Evolutionary conservation across 2,888 invertebrate genomes (phyloP).

Genomic region (Ptychoptera albimana): DNA sequence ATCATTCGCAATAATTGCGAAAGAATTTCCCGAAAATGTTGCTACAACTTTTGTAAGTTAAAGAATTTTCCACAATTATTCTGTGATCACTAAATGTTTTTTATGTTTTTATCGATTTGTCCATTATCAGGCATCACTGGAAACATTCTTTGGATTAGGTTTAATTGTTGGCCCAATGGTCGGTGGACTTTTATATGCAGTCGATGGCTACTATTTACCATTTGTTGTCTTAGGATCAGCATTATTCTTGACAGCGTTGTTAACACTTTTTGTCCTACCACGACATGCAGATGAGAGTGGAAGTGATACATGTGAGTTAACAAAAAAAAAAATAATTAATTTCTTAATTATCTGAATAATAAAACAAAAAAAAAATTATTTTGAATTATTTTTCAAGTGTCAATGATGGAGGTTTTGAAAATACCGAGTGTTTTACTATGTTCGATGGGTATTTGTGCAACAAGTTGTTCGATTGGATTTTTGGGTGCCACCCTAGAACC

Average conservation of each 20-base stretch:
- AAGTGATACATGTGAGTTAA: slow-evolving; percentile 40
- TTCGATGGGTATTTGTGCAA: slow-evolving; percentile 53
- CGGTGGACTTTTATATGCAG: slow-evolving; percentile 67
- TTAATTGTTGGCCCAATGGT: slow-evolving; percentile 82
- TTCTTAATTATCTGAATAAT: not conserved
- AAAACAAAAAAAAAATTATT: not conserved
- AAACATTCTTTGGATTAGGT: slow-evolving; percentile 76
- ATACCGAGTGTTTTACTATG: slow-evolving; percentile 62
- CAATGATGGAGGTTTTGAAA: slow-evolving; percentile 44
- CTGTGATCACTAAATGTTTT: not conserved
- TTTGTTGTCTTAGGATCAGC: slow-evolving; percentile 65
- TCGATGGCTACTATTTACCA: slow-evolving; percentile 65
- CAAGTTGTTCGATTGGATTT: slow-evolving; percentile 73
- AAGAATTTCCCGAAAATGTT: slow-evolving; percentile 73
- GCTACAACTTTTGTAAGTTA: slow-evolving; percentile 68
- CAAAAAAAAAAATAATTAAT: not conserved
- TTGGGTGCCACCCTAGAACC: slow-evolving; percentile 79
- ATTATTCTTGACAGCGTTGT: slow-evolving; percentile 55
- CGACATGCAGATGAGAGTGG: slow-evolving; percentile 38
- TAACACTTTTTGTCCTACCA: slow-evolving; percentile 59
- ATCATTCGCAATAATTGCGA: slow-evolving; percentile 73
- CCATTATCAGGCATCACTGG: slow-evolving; percentile 62
- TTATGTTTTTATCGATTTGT: too few species aligned
- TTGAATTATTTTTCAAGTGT: slow-evolving; percentile 35
- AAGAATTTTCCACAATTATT: not conserved